These are phyloP conservation scores for Drosophila affinis DNA, from an alignment of 2,888 invertebrate species.

Conservation along the genomic window DNA sequence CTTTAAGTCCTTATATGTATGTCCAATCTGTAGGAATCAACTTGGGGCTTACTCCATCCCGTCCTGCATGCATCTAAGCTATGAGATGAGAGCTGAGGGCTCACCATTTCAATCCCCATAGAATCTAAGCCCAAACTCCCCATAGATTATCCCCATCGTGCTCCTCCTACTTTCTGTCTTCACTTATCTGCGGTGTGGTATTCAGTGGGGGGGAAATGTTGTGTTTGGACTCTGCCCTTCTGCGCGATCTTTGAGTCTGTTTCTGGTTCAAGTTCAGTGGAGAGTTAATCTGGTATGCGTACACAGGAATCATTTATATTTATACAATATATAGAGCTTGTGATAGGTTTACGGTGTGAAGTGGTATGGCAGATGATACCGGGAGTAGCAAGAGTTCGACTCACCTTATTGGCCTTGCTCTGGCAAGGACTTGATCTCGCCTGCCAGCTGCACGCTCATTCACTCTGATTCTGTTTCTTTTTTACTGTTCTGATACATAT, in stretches of 20 bases:
- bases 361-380: slow-evolving; percentile 12
- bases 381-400: slow-evolving; percentile 27
- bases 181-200: too few relatives aligned
- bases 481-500: slow-evolving; percentile 53
- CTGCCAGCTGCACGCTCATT: slow-evolving; percentile 30
- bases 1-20: too few relatives aligned
- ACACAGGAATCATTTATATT: not conserved
- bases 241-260: not conserved
- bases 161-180: not conserved
- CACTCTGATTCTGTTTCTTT: slow-evolving; percentile 40
- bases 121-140: too few relatives aligned
- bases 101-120: too few relatives aligned
- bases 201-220: not conserved
- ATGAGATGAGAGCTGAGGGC: too few relatives aligned
- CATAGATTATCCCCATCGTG: too few relatives aligned
- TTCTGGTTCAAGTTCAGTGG: not conserved
- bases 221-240: not conserved
- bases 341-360: slow-evolving; percentile 12
- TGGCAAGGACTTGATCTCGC: slow-evolving; percentile 41
- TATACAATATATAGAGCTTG: not conserved
- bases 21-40: too few relatives aligned
- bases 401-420: slow-evolving; percentile 34
- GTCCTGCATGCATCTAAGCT: too few relatives aligned
- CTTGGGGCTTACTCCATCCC: too few relatives aligned
- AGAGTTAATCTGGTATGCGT: not conserved